These are phyloP conservation scores for Agraylea sexmaculata DNA, from an alignment of 1,140 invertebrate species.

Conservation along the genomic window DNA sequence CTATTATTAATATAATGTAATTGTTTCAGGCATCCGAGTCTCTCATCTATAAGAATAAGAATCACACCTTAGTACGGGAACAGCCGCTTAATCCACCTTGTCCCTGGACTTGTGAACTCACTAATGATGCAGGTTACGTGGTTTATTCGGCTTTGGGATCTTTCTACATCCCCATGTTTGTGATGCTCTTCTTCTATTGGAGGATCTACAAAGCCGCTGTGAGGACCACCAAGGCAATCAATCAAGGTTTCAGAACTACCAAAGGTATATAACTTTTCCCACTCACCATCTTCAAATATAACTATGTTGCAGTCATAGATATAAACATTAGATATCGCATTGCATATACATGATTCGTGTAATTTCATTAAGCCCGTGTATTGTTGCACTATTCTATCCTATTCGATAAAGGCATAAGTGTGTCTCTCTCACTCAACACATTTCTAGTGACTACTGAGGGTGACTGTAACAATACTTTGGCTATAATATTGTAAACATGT, in stretches of 20 bases:
- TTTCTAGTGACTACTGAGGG: no score
- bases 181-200: constrained; percentile 96
- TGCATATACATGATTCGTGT: no score
- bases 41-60: constrained; percentile 12
- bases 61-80: constrained; percentile 22
- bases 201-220: constrained; percentile 87
- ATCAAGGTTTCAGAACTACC: constrained; percentile 85
- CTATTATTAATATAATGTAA: neutral
- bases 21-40: constrained; percentile 16
- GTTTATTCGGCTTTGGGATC: constrained; percentile 86
- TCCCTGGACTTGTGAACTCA: constrained; percentile 79
- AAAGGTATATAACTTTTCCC: constrained; percentile 37
- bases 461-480: no score
- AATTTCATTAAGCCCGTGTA: no score
- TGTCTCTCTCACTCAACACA: no score
- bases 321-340: no score
- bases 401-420: no score
- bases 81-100: constrained; percentile 44
- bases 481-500: no score
- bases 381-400: no score
- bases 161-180: constrained; percentile 91
- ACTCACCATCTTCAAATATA: no score
- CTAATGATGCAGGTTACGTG: constrained; percentile 74
- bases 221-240: constrained; percentile 79
- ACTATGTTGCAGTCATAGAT: no score